Evolutionary conservation across 2,113 vertebrate genomes (phyloP), one percentile per base, ranked within the genome.

Genomic region (Crotalus tigris): DNA sequence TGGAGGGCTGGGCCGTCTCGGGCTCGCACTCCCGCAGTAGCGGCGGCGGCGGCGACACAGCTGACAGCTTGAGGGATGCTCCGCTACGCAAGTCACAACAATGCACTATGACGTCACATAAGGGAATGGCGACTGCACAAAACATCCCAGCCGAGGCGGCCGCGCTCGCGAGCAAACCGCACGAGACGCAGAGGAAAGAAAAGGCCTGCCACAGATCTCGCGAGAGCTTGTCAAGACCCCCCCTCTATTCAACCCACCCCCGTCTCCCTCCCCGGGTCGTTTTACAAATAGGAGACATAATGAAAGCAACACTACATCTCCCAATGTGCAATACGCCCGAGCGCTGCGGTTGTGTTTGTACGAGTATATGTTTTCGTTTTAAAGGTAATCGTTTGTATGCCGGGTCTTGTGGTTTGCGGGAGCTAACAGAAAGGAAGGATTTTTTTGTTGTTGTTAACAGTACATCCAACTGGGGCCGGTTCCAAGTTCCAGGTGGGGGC

Each of bases 31-130:
- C 94, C 94, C 81, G 94, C 90, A 89, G 64, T 23, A 39, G 46
- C 94, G 91, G 58, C 49, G 7, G 49, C 94, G 91, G 59, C 91
- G 92, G 96, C 94, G 91, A 93, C 94, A 95, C 96, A 95, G 94
- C 95, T 96, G 96, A 96, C 96, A 97, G 97, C 94, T 97, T 95
- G 95, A 92, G 95, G 94, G 96, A 93, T 94, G 95, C 95, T 96
- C 95, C 94, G 91, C 96, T 94, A 94, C 94, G 90, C 81, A 90
- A 96, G 95, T 96, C 95, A 96, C 96, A 97, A 97, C 96, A 97
- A 97, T 96, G 96, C 96, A 95, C 96, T 94, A 91, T 97, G 97
- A 97, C 96, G 96, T 97, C 96, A 97, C 95, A 58, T n/a, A 51
- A 9, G 90, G 92, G 95, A 97, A 97, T 96, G 96, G 96, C 96